Evolutionary conservation across 1,140 invertebrate genomes (phyloP).

Genomic region (Chymomyza costata): DNA sequence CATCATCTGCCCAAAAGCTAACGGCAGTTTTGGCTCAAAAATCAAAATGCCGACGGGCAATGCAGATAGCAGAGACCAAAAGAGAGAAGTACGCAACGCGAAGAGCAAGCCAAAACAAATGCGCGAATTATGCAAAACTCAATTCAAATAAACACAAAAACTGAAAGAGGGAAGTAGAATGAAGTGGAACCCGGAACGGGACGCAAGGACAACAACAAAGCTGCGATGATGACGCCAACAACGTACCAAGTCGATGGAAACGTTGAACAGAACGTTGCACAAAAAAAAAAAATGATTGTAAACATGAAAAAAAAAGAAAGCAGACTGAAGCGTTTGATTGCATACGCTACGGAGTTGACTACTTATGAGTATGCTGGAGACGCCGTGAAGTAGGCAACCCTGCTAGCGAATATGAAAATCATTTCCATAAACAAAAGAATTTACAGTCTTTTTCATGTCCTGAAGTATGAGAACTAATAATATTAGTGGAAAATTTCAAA

Average conservation of each 20-base stretch:
- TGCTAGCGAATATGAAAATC: too few species aligned
- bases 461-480: too few species aligned
- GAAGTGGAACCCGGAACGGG: background rate
- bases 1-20: conserved; percentile 24
- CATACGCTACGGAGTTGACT: conserved; percentile 59
- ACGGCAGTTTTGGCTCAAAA: conserved; percentile 56
- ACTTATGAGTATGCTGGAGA: conserved; percentile 58
- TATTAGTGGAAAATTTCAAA: too few species aligned
- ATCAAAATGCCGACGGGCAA: conserved; percentile 54
- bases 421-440: too few species aligned
- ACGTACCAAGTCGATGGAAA: conserved; percentile 32
- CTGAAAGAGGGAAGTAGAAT: conserved; percentile 7
- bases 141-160: conserved; percentile 65
- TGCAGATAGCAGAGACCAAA: conserved; percentile 21
- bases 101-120: conserved; percentile 53
- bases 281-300: conserved; percentile 65
- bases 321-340: conserved; percentile 54
- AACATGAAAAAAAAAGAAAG: conserved; percentile 57
- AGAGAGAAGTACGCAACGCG: conserved; percentile 19
- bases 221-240: conserved; percentile 69
- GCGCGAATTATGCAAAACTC: conserved; percentile 72
- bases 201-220: conserved; percentile 8
- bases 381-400: conserved; percentile 46
- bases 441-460: too few species aligned
- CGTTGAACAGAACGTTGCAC: too few species aligned